phyloP scores from a whole-genome alignment of 2,888 invertebrate genomes.

The Erpobdella octoculata region DNA sequence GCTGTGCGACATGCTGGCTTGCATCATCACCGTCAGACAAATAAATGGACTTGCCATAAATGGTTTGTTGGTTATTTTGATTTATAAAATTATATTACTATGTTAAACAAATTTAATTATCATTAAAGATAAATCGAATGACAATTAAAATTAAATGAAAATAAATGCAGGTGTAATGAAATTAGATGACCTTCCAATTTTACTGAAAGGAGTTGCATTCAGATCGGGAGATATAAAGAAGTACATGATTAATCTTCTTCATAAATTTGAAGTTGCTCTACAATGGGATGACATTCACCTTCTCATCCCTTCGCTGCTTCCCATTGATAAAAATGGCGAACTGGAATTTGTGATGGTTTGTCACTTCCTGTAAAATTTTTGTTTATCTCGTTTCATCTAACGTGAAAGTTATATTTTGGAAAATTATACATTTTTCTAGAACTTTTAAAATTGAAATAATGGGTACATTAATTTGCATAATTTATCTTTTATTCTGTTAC shows the following conservation, averaged over 20 bases:
- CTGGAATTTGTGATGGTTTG: conserved; percentile 21
- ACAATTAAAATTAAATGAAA: too few species aligned
- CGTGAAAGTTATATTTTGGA: too few species aligned
- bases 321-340: conserved; percentile 57
- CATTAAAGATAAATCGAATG: background rate
- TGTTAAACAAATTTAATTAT: background rate
- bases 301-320: conserved; percentile 83
- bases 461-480: too few species aligned
- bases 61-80: conserved; percentile 54
- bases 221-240: conserved; percentile 59
- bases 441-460: too few species aligned
- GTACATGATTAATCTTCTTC: conserved; percentile 80
- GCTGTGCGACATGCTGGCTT: conserved; percentile 93
- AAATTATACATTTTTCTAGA: too few species aligned
- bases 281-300: conserved; percentile 87
- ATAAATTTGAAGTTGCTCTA: conserved; percentile 93
- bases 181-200: conserved; percentile 78
- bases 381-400: background rate
- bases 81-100: background rate
- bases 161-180: conserved; percentile 80
- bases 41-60: conserved; percentile 87
- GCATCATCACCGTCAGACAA: conserved; percentile 91
- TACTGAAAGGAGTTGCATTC: conserved; percentile 79
- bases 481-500: too few species aligned
- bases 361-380: background rate